Evolutionary conservation across 30 jellyfish, hydroid and myxozoan species (phyloP).

Genomic region (Aurelia aurita complex sp. Pacific): DNA sequence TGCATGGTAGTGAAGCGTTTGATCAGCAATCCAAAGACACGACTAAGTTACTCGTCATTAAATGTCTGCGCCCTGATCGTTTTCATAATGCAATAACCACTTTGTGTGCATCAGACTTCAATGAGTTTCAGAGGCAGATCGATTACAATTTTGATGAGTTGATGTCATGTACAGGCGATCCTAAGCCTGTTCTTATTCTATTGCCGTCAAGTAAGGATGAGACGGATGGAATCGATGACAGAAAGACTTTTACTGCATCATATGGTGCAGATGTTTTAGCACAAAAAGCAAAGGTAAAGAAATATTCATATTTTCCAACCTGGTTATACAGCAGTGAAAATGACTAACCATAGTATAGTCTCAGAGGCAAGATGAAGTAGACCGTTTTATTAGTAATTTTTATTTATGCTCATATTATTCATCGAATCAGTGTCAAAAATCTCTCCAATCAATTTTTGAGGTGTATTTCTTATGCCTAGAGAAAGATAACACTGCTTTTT

Average conservation of each 20-base stretch:
- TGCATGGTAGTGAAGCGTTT: not conserved
- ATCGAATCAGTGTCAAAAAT: too few species aligned
- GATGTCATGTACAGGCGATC: constrained; percentile 3
- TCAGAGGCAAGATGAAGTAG: too few species aligned
- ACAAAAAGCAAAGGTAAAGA: constrained; percentile 20
- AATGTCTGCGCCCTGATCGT: constrained; percentile 83
- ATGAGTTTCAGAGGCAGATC: not conserved
- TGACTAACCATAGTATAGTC: too few species aligned
- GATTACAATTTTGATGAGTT: constrained; percentile 26
- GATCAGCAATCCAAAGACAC: not conserved
- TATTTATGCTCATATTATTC: too few species aligned
- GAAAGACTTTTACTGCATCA: not conserved
- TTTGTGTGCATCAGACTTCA: constrained; percentile 14
- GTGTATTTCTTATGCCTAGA: too few species aligned
- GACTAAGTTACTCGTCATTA: constrained; percentile 29
- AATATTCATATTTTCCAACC: too few species aligned
- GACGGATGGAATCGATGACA: not conserved
- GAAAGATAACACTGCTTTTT: too few species aligned
- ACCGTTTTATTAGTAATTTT: too few species aligned
- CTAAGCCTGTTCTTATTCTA: constrained; percentile 45
- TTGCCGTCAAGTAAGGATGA: constrained; percentile 24
- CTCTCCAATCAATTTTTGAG: too few species aligned
- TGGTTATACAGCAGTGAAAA: too few species aligned
- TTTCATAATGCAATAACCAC: constrained; percentile 42
- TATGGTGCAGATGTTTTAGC: constrained; percentile 1